Evolutionary conservation across 2,888 invertebrate genomes (phyloP).

Genomic region (Drosophila paracracens): DNA sequence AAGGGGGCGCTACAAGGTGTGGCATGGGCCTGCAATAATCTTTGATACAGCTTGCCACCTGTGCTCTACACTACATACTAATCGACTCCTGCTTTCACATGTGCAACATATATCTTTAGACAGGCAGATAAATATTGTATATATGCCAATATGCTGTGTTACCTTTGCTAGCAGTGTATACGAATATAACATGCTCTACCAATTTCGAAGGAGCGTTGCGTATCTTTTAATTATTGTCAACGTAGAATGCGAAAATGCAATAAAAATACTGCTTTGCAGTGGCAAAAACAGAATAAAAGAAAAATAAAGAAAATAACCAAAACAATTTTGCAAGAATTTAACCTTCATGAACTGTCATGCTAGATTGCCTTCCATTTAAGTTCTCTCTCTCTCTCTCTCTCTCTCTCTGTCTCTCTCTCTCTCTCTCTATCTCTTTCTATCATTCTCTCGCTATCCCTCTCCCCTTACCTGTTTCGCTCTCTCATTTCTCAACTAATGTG

Average conservation of each 20-base stretch:
- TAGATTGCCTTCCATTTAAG: slow-evolving; percentile 61
- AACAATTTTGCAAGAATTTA: slow-evolving; percentile 75
- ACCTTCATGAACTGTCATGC: slow-evolving; percentile 76
- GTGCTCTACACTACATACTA: background rate
- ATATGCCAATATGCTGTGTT: background rate
- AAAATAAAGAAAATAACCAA: slow-evolving; percentile 1
- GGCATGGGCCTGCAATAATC: background rate
- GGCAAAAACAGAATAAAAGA: background rate
- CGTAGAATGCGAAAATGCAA: slow-evolving; percentile 27
- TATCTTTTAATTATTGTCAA: slow-evolving; percentile 68
- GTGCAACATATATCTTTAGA: background rate
- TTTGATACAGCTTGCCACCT: background rate
- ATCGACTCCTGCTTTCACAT: background rate
- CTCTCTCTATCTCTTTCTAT: background rate
- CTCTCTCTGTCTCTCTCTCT: background rate
- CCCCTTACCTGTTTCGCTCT: background rate
- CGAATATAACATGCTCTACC: slow-evolving; percentile 57
- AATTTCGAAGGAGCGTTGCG: slow-evolving; percentile 45
- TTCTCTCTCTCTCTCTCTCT: background rate
- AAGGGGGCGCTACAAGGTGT: background rate
- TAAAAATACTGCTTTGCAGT: slow-evolving; percentile 1
- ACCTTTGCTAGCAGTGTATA: background rate
- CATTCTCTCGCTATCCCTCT: background rate
- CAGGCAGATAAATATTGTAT: background rate
- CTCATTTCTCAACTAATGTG: slow-evolving; percentile 27